Percentiles rank a stretch among this genome's conserved stretches.
These are phyloP conservation scores for Hycleus phaleratus DNA, from an alignment of 1,140 invertebrate species.

Conservation along the genomic window DNA sequence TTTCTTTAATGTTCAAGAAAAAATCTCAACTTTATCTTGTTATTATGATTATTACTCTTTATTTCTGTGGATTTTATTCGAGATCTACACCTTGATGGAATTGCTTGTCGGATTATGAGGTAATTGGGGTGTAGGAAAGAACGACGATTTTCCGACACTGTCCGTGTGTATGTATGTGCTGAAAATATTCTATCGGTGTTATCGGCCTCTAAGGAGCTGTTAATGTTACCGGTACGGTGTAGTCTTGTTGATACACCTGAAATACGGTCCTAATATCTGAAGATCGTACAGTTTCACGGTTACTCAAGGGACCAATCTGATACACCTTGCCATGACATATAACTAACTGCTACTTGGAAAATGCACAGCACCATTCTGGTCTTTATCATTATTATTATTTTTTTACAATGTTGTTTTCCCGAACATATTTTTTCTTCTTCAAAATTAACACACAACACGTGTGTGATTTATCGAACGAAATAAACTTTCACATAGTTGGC, in stretches of 20 bases:
- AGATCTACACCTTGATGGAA: neutral
- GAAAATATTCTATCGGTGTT: conserved; percentile 26
- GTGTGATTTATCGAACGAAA: too few species aligned
- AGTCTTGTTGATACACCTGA: conserved; percentile 22
- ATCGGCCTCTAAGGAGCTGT: conserved; percentile 19
- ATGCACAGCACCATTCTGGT: neutral
- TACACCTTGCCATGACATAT: conserved; percentile 12
- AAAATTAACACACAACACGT: too few species aligned
- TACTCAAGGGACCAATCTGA: conserved; percentile 16
- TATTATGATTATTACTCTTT: too few species aligned
- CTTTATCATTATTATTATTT: neutral
- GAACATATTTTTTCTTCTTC: too few species aligned
- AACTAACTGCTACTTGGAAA: neutral
- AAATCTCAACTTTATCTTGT: neutral
- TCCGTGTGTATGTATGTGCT: neutral
- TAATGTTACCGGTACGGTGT: conserved; percentile 16
- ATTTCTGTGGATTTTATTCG: too few species aligned
- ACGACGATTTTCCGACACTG: neutral
- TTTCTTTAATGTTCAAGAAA: neutral
- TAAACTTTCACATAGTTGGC: too few species aligned
- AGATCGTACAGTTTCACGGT: neutral
- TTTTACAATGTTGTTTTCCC: too few species aligned
- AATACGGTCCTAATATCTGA: conserved; percentile 25
- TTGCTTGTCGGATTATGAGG: conserved; percentile 6
- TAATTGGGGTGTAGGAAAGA: conserved; percentile 9